Evolutionary conservation across 2,113 vertebrate species (phyloP).

Genomic region (Illadopsis cleaveri): DNA sequence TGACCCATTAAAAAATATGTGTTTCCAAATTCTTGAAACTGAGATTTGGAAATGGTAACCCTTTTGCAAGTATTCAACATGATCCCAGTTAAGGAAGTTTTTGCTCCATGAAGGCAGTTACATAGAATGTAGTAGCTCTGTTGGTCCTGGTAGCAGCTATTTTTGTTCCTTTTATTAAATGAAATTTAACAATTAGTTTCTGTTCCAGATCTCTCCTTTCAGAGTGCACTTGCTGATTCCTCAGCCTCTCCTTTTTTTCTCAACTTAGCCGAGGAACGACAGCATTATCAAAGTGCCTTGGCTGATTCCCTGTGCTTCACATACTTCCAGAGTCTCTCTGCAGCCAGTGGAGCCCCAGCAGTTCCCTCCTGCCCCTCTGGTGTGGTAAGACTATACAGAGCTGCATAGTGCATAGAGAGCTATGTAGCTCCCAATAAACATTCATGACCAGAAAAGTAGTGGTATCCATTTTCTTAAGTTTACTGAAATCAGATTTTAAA

Average conservation of each 20-base stretch:
- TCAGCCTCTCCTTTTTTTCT: background rate
- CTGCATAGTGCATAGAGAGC: background rate
- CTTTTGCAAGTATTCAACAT: background rate
- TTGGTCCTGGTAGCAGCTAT: background rate
- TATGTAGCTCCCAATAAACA: background rate
- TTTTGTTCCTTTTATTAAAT: background rate
- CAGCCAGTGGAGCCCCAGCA: background rate
- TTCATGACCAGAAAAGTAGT: background rate
- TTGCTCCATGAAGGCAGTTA: background rate
- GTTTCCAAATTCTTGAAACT: background rate
- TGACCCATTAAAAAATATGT: background rate
- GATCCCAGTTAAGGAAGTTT: background rate
- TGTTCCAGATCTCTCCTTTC: background rate
- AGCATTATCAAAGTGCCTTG: background rate
- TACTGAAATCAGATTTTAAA: background rate
- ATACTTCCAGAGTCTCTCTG: background rate
- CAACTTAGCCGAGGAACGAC: background rate
- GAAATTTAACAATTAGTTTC: background rate
- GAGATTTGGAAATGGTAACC: accelerated
- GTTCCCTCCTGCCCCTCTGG: background rate
- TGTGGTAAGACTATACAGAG: background rate
- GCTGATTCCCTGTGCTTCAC: background rate
- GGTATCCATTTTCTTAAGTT: background rate
- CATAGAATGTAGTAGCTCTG: background rate
- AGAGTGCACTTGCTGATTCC: background rate